Evolutionary conservation across 2,797 vertebrate genomes (phyloP).

Genomic region (Sebastes oblongus): DNA sequence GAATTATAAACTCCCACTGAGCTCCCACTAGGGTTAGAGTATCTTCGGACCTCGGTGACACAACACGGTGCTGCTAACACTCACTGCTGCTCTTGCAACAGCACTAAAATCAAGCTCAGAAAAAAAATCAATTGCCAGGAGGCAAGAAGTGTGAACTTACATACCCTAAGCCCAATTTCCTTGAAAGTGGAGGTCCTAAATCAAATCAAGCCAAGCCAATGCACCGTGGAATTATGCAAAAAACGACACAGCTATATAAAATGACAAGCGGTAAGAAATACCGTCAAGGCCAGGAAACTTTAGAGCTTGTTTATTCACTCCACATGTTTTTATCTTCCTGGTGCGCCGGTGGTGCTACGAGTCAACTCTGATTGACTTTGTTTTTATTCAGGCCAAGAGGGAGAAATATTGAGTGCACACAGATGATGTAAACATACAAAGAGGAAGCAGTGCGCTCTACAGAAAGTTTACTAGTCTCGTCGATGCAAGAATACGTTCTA

Average conservation of each 20-base stretch:
- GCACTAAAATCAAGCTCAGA: conserved; percentile 63
- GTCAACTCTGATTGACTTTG: conserved; percentile 62
- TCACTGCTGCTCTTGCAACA: conserved; percentile 39
- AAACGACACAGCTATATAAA: conserved; percentile 66
- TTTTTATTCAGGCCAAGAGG: conserved; percentile 47
- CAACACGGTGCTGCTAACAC: conserved; percentile 38
- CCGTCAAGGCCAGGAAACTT: conserved; percentile 62
- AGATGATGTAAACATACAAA: conserved; percentile 53
- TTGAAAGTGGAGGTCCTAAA: conserved; percentile 77
- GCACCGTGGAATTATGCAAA: conserved; percentile 77
- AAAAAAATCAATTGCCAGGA: conserved; percentile 78
- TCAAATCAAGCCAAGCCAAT: conserved; percentile 73
- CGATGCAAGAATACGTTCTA: background rate
- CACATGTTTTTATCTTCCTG: conserved; percentile 55
- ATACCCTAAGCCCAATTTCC: conserved; percentile 79
- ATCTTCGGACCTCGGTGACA: conserved; percentile 45
- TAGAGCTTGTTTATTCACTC: conserved; percentile 67
- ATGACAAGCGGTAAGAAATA: conserved; percentile 65
- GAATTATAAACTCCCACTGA: conserved; percentile 15
- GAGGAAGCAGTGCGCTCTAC: conserved; percentile 9
- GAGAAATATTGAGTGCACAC: conserved; percentile 42
- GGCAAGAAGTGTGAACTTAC: conserved; percentile 78
- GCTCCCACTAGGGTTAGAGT: conserved; percentile 12
- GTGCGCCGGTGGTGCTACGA: conserved; percentile 46
- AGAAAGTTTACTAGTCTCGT: conserved; percentile 5